Percentiles rank a stretch among this genome's conserved stretches.
Evolutionary conservation across 2,797 vertebrate genomes (phyloP).

Genomic region (Remorina albescens): DNA sequence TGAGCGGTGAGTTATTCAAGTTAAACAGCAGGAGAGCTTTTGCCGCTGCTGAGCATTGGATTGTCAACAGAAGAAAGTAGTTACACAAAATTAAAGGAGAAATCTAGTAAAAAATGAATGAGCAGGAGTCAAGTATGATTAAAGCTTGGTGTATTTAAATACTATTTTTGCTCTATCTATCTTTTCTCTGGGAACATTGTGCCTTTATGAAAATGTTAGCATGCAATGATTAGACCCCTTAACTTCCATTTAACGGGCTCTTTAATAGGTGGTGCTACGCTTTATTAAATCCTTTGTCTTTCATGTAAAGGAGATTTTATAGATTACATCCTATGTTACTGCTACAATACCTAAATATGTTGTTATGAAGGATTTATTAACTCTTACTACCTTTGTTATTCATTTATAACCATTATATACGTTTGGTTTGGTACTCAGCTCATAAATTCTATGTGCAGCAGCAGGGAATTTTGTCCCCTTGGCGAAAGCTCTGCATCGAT

Average conservation of each 20-base stretch:
- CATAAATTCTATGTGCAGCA: constrained; percentile 28
- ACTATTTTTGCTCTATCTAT: constrained; percentile 26
- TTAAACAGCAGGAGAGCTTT: constrained; percentile 49
- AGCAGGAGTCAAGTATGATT: constrained; percentile 11
- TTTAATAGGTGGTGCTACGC: constrained; percentile 39
- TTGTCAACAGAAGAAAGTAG: constrained; percentile 52
- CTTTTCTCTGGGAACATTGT: constrained; percentile 44
- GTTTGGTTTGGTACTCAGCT: constrained; percentile 54
- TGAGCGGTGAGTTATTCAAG: constrained; percentile 34
- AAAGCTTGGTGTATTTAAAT: constrained; percentile 34
- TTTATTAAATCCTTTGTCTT: constrained; percentile 29
- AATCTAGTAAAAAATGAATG: constrained; percentile 35
- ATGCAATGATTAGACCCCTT: constrained; percentile 14
- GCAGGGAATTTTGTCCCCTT: not conserved
- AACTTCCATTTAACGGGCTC: constrained; percentile 34
- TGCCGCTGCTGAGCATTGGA: constrained; percentile 39
- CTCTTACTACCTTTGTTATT: constrained; percentile 37
- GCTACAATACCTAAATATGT: constrained; percentile 31
- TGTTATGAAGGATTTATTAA: constrained; percentile 44
- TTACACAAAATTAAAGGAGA: constrained; percentile 43
- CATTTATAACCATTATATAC: constrained; percentile 47
- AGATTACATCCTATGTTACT: constrained; percentile 31
- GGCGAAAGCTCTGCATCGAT: constrained; percentile 6
- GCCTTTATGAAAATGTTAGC: constrained; percentile 56
- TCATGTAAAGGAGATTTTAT: constrained; percentile 27